Evolutionary conservation across 2,888 invertebrate species (phyloP).

Genomic region (Mycalesis mineus): DNA sequence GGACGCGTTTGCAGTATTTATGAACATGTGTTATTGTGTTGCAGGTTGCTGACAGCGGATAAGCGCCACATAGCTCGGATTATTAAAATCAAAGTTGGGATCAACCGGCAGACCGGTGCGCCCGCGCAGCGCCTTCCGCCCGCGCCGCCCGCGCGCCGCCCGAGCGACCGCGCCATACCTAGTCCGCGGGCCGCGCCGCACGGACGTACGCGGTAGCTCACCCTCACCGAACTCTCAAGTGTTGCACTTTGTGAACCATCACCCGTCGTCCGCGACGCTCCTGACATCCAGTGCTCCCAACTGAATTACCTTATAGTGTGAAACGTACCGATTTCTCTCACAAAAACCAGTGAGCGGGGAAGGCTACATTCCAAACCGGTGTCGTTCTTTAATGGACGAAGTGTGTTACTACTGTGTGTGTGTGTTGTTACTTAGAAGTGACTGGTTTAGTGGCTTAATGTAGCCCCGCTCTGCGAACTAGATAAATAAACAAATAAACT

Average conservation of each 20-base stretch:
- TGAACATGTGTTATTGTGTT: conserved; percentile 25
- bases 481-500: conserved; percentile 33
- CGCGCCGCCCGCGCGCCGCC: conserved; percentile 32
- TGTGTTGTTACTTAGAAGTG: conserved; percentile 57
- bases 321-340: conserved; percentile 42
- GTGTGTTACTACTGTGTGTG: conserved; percentile 64
- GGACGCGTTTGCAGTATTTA: too few relatives aligned
- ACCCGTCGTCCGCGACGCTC: conserved; percentile 34
- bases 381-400: conserved; percentile 73
- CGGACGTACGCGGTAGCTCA: conserved; percentile 41
- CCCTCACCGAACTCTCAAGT: conserved; percentile 33
- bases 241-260: conserved; percentile 38
- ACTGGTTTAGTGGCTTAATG: conserved; percentile 49
- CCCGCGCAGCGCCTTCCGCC: conserved; percentile 33
- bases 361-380: conserved; percentile 76
- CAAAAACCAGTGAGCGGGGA: conserved; percentile 54
- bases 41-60: conserved; percentile 35
- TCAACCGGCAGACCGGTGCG: conserved; percentile 47
- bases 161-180: conserved; percentile 45
- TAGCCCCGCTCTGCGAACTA: conserved; percentile 39
- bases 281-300: conserved; percentile 38
- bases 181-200: conserved; percentile 45
- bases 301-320: conserved; percentile 41
- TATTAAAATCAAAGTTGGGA: conserved; percentile 55
- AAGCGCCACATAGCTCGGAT: conserved; percentile 35